These are phyloP conservation scores for Osmerus mordax DNA, from an alignment of 2,113 vertebrate species.

Conservation along the genomic window DNA sequence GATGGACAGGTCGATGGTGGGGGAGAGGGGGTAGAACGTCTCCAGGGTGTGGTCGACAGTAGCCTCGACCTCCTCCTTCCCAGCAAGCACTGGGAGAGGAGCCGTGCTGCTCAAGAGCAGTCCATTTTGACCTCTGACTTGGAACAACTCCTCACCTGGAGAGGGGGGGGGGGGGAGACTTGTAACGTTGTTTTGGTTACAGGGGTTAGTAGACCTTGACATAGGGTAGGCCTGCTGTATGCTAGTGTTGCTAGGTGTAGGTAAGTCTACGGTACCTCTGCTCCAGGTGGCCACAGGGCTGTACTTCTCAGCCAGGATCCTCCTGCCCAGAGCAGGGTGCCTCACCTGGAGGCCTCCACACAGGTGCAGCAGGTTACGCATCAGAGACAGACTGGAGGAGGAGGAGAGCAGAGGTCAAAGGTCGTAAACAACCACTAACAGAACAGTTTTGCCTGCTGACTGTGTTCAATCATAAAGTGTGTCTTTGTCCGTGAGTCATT, in stretches of 20 bases:
- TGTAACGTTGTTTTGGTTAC: no score
- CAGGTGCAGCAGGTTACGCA: conserved; percentile 82
- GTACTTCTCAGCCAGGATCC: conserved; percentile 77
- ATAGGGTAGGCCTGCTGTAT: no score
- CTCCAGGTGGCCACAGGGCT: conserved; percentile 76
- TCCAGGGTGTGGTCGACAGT: conserved; percentile 75
- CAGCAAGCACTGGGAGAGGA: conserved; percentile 76
- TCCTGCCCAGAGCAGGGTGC: conserved; percentile 71
- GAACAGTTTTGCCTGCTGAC: no score
- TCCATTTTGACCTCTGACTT: conserved; percentile 79
- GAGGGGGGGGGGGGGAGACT: not conserved
- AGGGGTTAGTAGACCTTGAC: no score
- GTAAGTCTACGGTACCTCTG: conserved; percentile 74
- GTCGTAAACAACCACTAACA: no score
- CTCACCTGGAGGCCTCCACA: conserved; percentile 74
- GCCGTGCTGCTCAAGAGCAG: conserved; percentile 72
- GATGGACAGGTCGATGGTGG: conserved; percentile 84
- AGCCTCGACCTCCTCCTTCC: conserved; percentile 73
- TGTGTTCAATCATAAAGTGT: no score
- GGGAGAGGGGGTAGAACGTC: conserved; percentile 85
- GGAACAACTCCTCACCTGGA: conserved; percentile 82
- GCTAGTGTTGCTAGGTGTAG: not conserved
- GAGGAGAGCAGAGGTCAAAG: not conserved
- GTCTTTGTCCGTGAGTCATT: not conserved
- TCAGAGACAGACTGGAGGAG: conserved; percentile 75